A percentile compares a stretch with the other conserved stretches of the same genome.
These are phyloP conservation scores for Okamejei kenojei DNA, from an alignment of 2,797 vertebrate genomes.

Conservation along the genomic window DNA sequence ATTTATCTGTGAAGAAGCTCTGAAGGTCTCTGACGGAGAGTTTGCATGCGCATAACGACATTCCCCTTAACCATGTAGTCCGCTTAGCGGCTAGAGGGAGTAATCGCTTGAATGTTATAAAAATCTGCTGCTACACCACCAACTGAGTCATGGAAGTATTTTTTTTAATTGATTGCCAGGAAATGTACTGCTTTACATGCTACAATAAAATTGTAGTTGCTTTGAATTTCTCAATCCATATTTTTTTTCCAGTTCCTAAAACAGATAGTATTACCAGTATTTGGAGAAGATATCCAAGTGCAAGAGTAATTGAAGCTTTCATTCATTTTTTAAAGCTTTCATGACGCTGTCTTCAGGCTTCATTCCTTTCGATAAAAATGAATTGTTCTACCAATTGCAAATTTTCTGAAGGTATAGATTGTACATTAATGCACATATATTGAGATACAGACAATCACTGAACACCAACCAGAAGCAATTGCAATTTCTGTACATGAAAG, in stretches of 20 bases:
- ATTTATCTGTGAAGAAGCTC: too few relatives aligned
- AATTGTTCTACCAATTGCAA: not conserved
- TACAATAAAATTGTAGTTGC: not conserved
- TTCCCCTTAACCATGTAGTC: too few relatives aligned
- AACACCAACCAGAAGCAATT: not conserved
- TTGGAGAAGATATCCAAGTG: not conserved
- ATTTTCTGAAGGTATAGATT: not conserved
- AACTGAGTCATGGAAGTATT: not conserved
- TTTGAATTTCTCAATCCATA: not conserved
- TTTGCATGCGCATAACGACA: too few relatives aligned
- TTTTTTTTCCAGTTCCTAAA: not conserved
- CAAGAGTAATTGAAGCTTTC: not conserved
- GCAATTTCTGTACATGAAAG: not conserved
- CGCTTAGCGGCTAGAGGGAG: too few relatives aligned
- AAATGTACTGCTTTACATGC: not conserved
- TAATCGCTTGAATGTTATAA: too few relatives aligned
- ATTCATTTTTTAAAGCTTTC: not conserved
- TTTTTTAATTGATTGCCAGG: not conserved
- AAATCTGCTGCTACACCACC: too few relatives aligned
- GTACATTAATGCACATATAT: not conserved
- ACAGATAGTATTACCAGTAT: not conserved
- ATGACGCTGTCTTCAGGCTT: not conserved
- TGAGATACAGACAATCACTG: not conserved
- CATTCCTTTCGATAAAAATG: not conserved
- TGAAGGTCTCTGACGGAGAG: too few relatives aligned